These are phyloP conservation scores for Potamilus streckersoni DNA, from an alignment of 1,140 invertebrate species.

Conservation along the genomic window DNA sequence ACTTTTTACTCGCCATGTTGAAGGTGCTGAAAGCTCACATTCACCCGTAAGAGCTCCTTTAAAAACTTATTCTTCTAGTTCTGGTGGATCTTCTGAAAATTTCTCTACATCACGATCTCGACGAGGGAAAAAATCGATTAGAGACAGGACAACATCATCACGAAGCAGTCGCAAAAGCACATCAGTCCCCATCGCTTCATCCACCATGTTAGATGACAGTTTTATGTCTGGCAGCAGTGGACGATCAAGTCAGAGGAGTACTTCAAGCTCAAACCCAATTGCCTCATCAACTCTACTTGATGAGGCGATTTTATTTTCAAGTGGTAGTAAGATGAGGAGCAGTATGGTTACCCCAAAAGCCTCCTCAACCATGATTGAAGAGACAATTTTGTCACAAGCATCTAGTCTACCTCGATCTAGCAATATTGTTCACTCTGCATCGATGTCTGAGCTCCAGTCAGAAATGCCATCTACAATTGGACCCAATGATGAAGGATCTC, in stretches of 20 bases:
- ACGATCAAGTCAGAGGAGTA: constrained; percentile 34
- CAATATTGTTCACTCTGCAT: constrained; percentile 43
- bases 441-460: constrained; percentile 34
- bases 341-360: constrained; percentile 21
- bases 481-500: constrained; percentile 17
- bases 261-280: constrained; percentile 29
- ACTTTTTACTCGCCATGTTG: constrained; percentile 42
- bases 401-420: constrained; percentile 27
- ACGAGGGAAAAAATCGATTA: constrained; percentile 9
- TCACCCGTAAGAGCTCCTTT: constrained; percentile 4
- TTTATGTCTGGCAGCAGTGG: constrained; percentile 42
- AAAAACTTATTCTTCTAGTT: constrained; percentile 10
- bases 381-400: constrained; percentile 33
- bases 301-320: constrained; percentile 33
- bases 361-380: constrained; percentile 30
- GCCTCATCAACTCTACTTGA: constrained; percentile 48
- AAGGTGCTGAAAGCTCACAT: constrained; percentile 38
- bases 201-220: constrained; percentile 45
- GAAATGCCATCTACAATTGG: constrained; percentile 15
- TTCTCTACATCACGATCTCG: constrained; percentile 22
- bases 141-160: constrained; percentile 22
- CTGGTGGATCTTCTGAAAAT: constrained; percentile 20
- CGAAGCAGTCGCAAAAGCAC: constrained; percentile 28
- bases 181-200: constrained; percentile 37
- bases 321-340: constrained; percentile 31